Percentiles rank a stretch among this genome's conserved stretches.
Conservation (phyloP, 2,113 vertebrate genomes). For the Coptodon rendalli region DNA sequence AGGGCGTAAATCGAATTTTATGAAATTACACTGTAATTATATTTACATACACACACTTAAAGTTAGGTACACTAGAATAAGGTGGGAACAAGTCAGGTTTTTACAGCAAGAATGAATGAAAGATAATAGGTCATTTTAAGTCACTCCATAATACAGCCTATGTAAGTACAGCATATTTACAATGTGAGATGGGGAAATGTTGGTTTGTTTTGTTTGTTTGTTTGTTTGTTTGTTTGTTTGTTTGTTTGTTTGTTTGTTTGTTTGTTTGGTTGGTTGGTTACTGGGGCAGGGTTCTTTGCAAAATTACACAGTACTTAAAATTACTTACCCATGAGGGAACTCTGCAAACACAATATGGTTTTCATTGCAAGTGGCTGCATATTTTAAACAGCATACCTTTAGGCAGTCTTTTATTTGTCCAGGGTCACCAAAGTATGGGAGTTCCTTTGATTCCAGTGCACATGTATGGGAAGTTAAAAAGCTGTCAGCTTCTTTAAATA, state of each 20-base stretch:
- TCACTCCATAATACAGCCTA: neutral
- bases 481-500: neutral
- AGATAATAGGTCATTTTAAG: neutral
- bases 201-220: neutral
- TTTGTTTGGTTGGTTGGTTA: neutral
- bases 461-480: neutral
- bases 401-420: neutral
- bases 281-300: neutral
- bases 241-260: accelerated
- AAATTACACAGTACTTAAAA: neutral
- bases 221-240: neutral
- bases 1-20: neutral
- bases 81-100: neutral
- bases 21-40: neutral
- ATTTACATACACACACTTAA: neutral
- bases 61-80: neutral
- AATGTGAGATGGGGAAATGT: neutral
- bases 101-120: neutral
- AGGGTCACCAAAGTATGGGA: neutral
- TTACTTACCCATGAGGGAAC: neutral
- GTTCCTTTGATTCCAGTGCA: neutral
- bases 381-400: neutral
- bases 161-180: neutral
- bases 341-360: neutral
- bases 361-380: neutral